phyloP scores from a whole-genome alignment of 2,113 vertebrate species.

The Atherinomorus stipes region DNA sequence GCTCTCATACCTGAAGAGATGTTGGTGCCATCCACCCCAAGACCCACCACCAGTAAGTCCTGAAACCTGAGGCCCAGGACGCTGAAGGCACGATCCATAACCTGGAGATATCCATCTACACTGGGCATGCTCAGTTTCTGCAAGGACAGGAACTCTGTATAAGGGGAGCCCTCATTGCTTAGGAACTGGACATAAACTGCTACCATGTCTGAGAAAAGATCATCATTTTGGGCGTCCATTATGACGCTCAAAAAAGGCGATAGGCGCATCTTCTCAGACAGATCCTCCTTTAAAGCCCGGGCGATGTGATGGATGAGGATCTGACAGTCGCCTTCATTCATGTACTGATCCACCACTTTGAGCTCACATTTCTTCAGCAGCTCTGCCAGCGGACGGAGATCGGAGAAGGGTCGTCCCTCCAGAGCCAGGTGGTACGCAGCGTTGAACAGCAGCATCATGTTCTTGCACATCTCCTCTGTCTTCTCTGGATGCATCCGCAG shows the following conservation, averaged over 20 bases:
- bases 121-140: conserved; percentile 89
- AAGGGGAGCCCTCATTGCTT: conserved; percentile 88
- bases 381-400: conserved; percentile 93
- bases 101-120: conserved; percentile 94
- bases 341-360: conserved; percentile 97
- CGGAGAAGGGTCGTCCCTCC: conserved; percentile 92
- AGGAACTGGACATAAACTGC: conserved; percentile 93
- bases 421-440: conserved; percentile 93
- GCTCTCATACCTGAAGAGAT: conserved; percentile 89
- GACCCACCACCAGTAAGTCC: conserved; percentile 90
- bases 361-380: conserved; percentile 96
- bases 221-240: conserved; percentile 92
- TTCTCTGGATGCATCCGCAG: conserved; percentile 98
- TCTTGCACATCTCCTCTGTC: conserved; percentile 97
- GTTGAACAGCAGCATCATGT: conserved; percentile 95
- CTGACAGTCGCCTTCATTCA: conserved; percentile 96
- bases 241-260: conserved; percentile 95
- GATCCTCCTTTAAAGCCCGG: conserved; percentile 90
- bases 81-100: conserved; percentile 90
- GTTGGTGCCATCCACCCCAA: conserved; percentile 91
- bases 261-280: conserved; percentile 92
- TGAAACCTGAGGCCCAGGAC: conserved; percentile 89
- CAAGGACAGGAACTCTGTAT: conserved; percentile 93
- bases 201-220: conserved; percentile 91
- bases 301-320: conserved; percentile 94